Evolutionary conservation across 1,140 invertebrate genomes (phyloP).

Genomic region (Pseudomyrmex cubaensis): DNA sequence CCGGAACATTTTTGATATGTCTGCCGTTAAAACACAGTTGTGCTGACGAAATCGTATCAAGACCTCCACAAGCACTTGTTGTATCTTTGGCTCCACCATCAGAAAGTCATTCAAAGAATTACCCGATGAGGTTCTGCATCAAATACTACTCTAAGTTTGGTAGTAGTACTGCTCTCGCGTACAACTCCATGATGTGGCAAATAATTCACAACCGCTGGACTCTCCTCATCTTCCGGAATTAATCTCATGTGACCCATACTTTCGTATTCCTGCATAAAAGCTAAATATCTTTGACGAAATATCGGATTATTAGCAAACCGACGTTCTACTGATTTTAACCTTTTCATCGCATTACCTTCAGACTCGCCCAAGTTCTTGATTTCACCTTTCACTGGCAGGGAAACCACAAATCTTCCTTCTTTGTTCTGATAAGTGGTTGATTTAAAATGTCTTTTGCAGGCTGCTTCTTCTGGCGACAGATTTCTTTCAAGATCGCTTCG

Average conservation of each 20-base stretch:
- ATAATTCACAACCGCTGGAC: conserved; percentile 10
- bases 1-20: conserved; percentile 1
- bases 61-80: background rate
- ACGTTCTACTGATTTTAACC: conserved; percentile 47
- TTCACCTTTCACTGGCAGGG: background rate
- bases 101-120: background rate
- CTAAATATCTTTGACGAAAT: conserved; percentile 52
- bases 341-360: background rate
- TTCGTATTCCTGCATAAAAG: conserved; percentile 69
- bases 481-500: background rate
- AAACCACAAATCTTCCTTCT: conserved; percentile 12
- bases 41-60: background rate
- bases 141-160: conserved; percentile 76
- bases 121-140: conserved; percentile 46
- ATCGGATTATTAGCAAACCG: conserved; percentile 40
- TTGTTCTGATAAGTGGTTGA: background rate
- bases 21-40: background rate
- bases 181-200: conserved; percentile 13
- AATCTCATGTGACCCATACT: conserved; percentile 63
- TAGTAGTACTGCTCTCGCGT: conserved; percentile 44
- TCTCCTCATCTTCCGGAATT: conserved; percentile 54
- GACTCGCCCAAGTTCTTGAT: background rate
- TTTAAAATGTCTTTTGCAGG: conserved; percentile 8
- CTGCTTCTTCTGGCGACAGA: background rate
- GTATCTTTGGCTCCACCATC: background rate